Base-by-base conservation (phyloP, 1,140 invertebrate genomes). In the Prorops nasuta region DNA sequence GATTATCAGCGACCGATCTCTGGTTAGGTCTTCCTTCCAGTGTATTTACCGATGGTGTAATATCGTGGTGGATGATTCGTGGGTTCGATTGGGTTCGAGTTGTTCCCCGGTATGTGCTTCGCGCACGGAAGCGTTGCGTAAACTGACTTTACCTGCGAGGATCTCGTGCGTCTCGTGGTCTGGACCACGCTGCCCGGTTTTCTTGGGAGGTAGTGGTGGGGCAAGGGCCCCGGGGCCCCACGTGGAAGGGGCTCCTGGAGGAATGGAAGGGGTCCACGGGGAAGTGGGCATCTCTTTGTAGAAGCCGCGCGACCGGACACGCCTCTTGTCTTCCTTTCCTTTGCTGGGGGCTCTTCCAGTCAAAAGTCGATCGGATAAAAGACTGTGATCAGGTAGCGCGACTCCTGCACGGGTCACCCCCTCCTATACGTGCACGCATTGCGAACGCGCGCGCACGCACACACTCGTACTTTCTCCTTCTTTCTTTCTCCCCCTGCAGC, bases 121-220 rank as follows among this genome's bases (percentile, higher is more conserved):
- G 57, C 61, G 60, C 64, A 61, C 58, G 67, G 60, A 64, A 67
- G 71, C 67, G 64, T 69, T 70, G 64, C 67, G 67, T 72, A 72
- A 67, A 74, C 72, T 74, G 70, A 65, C 70, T 67, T 62, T 58
- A 64, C 60, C 60, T 67, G 58, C 36, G 48, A n/a, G n/a, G n/a
- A n/a, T n/a, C n/a, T n/a, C n/a, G n/a, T n/a, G n/a, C 57, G 72
- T 75, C 72, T 74, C 70, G 67, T 74, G 66, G 67, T 54, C 71
- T 75, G 72, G 72, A 75, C 72, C 72, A 75, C 52, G 72, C 71
- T 70, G 70, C 60, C 58, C 63, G 64, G 67, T 73, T 72, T 74
- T 74, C 70, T 71, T 71, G 14, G 51, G 60, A 55, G 24, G 10
- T 50, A 21, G 46, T 64, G 58, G 69, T 61, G 65, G 67, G 71